phyloP scores from a whole-genome alignment of 2,888 invertebrate species.

The Endotricha flammealis region DNA sequence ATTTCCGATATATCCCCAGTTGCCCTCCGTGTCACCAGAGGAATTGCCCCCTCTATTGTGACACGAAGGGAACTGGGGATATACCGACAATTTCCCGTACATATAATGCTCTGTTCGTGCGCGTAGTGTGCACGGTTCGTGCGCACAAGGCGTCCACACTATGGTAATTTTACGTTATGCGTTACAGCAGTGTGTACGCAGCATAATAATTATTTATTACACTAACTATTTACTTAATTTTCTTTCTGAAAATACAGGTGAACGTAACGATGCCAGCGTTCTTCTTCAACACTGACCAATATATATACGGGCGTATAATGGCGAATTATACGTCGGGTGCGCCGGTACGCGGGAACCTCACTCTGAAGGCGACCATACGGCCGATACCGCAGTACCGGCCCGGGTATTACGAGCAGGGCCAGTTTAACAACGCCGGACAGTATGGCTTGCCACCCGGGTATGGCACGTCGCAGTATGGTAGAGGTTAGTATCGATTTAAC shows the following conservation, averaged over 20 bases:
- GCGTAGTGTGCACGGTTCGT: no score
- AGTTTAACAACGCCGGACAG: constrained; percentile 71
- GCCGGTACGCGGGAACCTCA: constrained; percentile 93
- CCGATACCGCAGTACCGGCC: constrained; percentile 82
- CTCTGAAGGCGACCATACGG: constrained; percentile 86
- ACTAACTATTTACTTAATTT: background rate
- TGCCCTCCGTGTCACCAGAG: no score
- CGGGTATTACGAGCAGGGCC: constrained; percentile 55
- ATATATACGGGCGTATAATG: constrained; percentile 90
- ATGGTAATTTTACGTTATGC: no score
- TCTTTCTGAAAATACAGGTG: constrained; percentile 73
- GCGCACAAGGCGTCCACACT: no score
- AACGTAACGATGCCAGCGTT: constrained; percentile 98
- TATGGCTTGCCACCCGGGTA: constrained; percentile 39
- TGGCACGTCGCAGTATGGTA: constrained; percentile 53
- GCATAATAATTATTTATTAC: background rate
- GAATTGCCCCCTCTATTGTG: no score
- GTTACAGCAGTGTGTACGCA: no score
- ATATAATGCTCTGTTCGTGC: no score
- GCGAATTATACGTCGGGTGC: constrained; percentile 97
- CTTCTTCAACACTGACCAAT: constrained; percentile 91
- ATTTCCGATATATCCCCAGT: no score
- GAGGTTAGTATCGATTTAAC: constrained; percentile 37
- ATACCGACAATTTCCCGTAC: no score
- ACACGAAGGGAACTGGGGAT: no score